A percentile compares a stretch with the other conserved stretches of the same genome.
Evolutionary conservation across 2,888 invertebrate genomes (phyloP).

Genomic region (Oeneis ivallda): DNA sequence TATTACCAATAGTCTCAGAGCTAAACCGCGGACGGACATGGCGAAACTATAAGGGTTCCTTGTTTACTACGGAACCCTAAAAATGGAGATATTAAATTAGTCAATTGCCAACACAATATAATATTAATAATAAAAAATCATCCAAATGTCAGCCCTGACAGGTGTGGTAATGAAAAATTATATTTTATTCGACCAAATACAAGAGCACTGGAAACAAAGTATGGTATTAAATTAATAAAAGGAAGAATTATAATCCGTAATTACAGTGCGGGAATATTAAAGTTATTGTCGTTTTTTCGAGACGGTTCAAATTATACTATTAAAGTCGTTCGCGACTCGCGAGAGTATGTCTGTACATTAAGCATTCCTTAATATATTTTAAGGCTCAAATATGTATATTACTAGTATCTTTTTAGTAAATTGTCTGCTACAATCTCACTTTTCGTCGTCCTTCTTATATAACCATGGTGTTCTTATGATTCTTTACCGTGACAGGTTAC

Average conservation of each 20-base stretch:
- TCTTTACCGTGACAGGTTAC: too few species aligned
- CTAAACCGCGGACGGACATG: too few species aligned
- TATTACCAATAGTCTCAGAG: too few species aligned
- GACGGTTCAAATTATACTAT: constrained; percentile 25
- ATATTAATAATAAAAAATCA: constrained; percentile 41
- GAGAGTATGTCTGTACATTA: constrained; percentile 20
- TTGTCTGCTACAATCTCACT: neutral
- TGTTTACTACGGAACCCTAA: neutral
- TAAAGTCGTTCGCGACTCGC: constrained; percentile 26
- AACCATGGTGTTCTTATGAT: too few species aligned
- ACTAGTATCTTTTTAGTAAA: neutral
- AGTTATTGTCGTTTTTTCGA: constrained; percentile 31
- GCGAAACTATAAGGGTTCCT: too few species aligned
- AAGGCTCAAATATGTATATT: constrained; percentile 8
- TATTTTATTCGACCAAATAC: constrained; percentile 44
- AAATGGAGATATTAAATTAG: constrained; percentile 19
- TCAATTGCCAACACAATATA: constrained; percentile 38
- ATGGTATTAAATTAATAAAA: constrained; percentile 42
- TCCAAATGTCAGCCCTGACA: constrained; percentile 42
- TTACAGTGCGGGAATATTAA: constrained; percentile 38
- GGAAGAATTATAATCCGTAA: constrained; percentile 41
- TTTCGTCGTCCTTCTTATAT: too few species aligned
- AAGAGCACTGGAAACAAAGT: constrained; percentile 41
- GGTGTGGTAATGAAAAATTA: constrained; percentile 43
- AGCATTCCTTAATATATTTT: constrained; percentile 15